Base-by-base conservation (phyloP, 2,888 invertebrate genomes). In the Clitarchus hookeri region DNA sequence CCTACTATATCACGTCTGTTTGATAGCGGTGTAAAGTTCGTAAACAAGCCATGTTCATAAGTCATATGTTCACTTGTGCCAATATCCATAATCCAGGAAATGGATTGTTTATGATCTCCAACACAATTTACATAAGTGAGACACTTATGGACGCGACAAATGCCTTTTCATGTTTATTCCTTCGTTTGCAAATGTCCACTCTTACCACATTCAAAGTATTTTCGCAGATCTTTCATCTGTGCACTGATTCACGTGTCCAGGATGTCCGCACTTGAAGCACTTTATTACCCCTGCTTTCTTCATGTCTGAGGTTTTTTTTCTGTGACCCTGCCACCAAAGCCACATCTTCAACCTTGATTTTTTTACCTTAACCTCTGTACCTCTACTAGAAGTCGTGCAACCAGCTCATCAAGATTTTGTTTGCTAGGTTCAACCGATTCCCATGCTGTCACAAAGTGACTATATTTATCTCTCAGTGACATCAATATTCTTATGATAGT, bases 371-470 rank as follows among this genome's bases (percentile, higher is more conserved):
- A n/a, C 13, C 79, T 79, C 27, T 79, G n/a, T 12, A n/a, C 79
- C 8, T 79, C 25, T n/a, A 79, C 79, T 12, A 79, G 25, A 27
- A 79, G 79, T n/a, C 25, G 12, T 79, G 79, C 79, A 12, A n/a
- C 12, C 27, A 79, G 12, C 6, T 79, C 27, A 26, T 79, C 6
- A 25, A 79, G 12, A 25, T 12, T 79, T 27, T 79, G 79, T n/a
- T 79, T 79, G 6, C 27, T 8, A 79, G 25, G 16, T 13, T 25
- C 9, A 0, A 27, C 27, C 12, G 79, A 79, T n/a, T 79, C 79
- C 79, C 79, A 79, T n/a, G n/a, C 79, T 79, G 79, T 26, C 79
- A 79, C 79, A n/a, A n/a, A 79, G 27, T 79, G 27, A 79, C 79
- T 79, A 3, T 79, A n/a, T 79, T n/a, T 79, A 26, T 79, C 79